Percentiles rank a stretch among this genome's conserved stretches.
Evolutionary conservation across 2,113 vertebrate species (phyloP).

Genomic region (Clarias batrachus): DNA sequence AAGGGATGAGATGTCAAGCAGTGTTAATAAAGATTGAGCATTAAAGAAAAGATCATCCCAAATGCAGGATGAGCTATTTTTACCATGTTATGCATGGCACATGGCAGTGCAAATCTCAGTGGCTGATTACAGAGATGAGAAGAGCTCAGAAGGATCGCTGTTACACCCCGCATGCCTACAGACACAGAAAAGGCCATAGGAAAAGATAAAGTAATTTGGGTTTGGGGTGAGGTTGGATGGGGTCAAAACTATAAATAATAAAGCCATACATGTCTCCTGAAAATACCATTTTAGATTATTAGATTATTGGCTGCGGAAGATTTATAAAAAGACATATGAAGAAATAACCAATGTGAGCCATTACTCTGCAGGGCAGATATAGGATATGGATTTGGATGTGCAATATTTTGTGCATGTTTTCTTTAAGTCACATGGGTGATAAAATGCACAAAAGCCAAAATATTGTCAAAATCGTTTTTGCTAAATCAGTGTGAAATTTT

Average conservation of each 20-base stretch:
- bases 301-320: not conserved
- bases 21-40: conserved; percentile 83
- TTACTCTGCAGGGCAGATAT: not conserved
- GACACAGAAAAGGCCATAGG: not conserved
- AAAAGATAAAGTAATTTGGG: not conserved
- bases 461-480: no score
- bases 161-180: not conserved
- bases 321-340: not conserved
- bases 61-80: conserved; percentile 81
- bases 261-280: conserved; percentile 5
- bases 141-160: conserved; percentile 42
- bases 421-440: no score
- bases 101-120: conserved; percentile 72
- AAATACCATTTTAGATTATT: conserved; percentile 1
- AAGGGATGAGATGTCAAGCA: conserved; percentile 83
- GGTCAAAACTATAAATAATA: conserved; percentile 20
- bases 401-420: no score
- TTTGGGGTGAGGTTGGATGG: not conserved
- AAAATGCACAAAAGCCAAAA: no score
- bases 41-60: conserved; percentile 76
- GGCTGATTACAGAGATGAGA: conserved; percentile 61
- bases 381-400: not conserved
- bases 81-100: conserved; percentile 73
- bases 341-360: not conserved
- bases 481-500: no score